Base-by-base conservation (phyloP, 2,113 vertebrate species). In the Nibea coibor region DNA sequence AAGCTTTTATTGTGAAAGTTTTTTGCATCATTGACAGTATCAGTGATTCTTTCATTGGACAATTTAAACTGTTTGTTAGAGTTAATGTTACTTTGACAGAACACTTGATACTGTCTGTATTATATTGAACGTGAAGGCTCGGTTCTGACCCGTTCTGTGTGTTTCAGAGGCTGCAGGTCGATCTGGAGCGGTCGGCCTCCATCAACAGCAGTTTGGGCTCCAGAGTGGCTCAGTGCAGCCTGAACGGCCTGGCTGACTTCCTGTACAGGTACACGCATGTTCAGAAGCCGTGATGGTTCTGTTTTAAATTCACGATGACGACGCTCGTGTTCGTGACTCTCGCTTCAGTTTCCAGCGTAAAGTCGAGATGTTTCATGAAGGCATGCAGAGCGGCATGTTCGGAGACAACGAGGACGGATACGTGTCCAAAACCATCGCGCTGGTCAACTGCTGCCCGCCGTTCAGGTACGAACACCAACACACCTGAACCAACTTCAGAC, bases 381-480 rank as follows among this genome's bases (percentile, higher is more conserved):
- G 88, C 10, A 93, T 95, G 1, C 70, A 88, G 1, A 86, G 47
- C 26, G 94, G 93, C 17, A 86, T 90, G 31, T 86, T 90, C 0
- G 91, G 91, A 53, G 92, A 95, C 2, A 82, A 87, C 0, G 75
- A 95, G 0, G 94, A 96, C 1, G 81, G 91, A 83, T 97, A 95
- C 42, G 85, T 96, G 78, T 78, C 93, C 82, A 95, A 92, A 22
- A 96, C 96, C 80, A 96, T 97, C 3, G 87, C 94, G 0, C 78
- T 97, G 78, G 96, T 96, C 88, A 99, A 99, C 93, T 97, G 96
- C 75, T 97, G 97, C 0, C 96, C 97, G 0, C 94, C 96, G 0
- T 95, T 98, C 91, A 95, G 96, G 97, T 95, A 72, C 5, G n/a
- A 2, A 12, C 43, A 45, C 3, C 11, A 14, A 45, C 35, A 45